Evolutionary conservation across 2,888 invertebrate genomes (phyloP), one percentile per base, ranked within the genome.

Genomic region (Embidobia sp.): DNA sequence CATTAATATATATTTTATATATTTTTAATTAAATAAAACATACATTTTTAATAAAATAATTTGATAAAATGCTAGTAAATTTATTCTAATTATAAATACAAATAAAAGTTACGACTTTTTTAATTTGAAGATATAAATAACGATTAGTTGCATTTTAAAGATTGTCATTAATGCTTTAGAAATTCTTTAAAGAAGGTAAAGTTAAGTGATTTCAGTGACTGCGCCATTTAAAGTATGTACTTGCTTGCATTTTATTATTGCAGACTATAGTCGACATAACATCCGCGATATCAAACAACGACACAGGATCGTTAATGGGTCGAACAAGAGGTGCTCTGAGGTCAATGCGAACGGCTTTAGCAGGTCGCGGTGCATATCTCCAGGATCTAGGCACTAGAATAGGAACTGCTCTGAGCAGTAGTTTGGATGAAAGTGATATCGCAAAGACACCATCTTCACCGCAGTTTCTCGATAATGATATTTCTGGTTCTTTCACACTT

Each of bases 291-390:
- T 40, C 75, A 16, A 67, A 48, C 40, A 72, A 63, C 22, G 66
- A 77, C 37, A 31, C 49, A 15, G 77, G 79, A 13, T 84, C 87
- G 5, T 81, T 88, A 76, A 89, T 89, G 85, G 88, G 89, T 18
- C 85, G 88, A 19, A 89, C 89, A 29, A 85, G 82, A 80, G 89
- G 88, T 53, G 89, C 89, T 35, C 80, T 89, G 26, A 87, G 84
- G 59, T 88, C 89, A 13, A 86, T 89, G 83, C 83, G 86, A 55
- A 87, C 89, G 13, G 89, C 85, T 27, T 77, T 89, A 29, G 89
- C 88, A 13, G 89, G 85, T 13, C 86, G 89, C 26, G 86, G 89
- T n/a, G 89, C 89, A 70, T 89, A 89, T 77, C 85, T 89, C 1
- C 89, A 89, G 61, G 89, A 87, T 42, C 80, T 89, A 18, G 85